phyloP scores from a whole-genome alignment of 1,140 invertebrate genomes.

The Temnothorax longispinosus region DNA sequence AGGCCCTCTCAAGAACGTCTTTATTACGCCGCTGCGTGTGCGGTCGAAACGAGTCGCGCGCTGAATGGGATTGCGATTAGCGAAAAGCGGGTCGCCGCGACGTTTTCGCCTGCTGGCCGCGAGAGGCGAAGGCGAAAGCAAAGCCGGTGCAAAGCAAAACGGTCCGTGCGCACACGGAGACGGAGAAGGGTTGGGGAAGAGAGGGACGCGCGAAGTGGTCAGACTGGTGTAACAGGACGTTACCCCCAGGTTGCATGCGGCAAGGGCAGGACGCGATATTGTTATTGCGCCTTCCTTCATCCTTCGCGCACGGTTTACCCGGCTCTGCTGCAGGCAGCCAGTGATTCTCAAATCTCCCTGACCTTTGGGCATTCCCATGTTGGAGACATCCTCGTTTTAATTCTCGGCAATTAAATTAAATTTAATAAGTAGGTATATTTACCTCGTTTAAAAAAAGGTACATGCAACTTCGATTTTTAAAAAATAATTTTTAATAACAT shows the following conservation, averaged over 20 bases:
- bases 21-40: not conserved
- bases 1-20: not conserved
- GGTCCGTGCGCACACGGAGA: slow-evolving; percentile 39
- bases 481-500: not conserved
- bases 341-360: slow-evolving; percentile 26
- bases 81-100: slow-evolving; percentile 43
- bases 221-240: slow-evolving; percentile 80
- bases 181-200: slow-evolving; percentile 58
- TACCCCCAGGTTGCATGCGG: slow-evolving; percentile 69
- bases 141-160: slow-evolving; percentile 58
- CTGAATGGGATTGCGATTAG: slow-evolving; percentile 69
- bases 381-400: not conserved
- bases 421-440: not conserved
- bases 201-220: slow-evolving; percentile 66
- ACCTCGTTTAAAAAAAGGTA: not conserved
- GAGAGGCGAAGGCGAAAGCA: slow-evolving; percentile 21
- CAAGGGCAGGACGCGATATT: slow-evolving; percentile 66
- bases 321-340: slow-evolving; percentile 8
- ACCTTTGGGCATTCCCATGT: not conserved
- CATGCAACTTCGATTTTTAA: not conserved
- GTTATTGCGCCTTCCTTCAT: slow-evolving; percentile 61
- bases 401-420: not conserved
- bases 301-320: slow-evolving; percentile 18
- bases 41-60: slow-evolving; percentile 14
- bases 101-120: slow-evolving; percentile 21